Percentiles rank a stretch among this genome's conserved stretches.
These are phyloP conservation scores for Augiades crinisus DNA, from an alignment of 2,888 invertebrate species.

Conservation along the genomic window DNA sequence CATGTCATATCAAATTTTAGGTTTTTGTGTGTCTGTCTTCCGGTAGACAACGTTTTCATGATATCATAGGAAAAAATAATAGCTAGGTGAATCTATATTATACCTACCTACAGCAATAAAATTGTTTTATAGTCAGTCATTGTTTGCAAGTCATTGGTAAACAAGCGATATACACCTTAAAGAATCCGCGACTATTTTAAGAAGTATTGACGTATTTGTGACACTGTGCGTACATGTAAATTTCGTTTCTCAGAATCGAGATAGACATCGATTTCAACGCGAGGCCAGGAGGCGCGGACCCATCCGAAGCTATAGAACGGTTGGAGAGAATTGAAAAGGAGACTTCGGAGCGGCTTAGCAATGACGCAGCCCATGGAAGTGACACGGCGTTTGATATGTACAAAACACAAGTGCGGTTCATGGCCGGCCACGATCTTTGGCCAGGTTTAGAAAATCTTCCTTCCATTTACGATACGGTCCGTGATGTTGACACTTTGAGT, in stretches of 20 bases:
- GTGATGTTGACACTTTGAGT: slow-evolving; percentile 27
- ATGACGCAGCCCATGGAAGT: background rate
- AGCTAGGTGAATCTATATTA: too few species aligned
- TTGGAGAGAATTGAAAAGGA: slow-evolving; percentile 69
- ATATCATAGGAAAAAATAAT: too few species aligned
- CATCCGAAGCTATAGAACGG: slow-evolving; percentile 59
- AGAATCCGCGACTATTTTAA: too few species aligned
- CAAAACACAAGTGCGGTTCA: slow-evolving; percentile 11
- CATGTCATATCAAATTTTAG: too few species aligned
- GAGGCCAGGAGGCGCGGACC: slow-evolving; percentile 50
- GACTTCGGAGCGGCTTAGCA: slow-evolving; percentile 49
- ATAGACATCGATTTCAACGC: slow-evolving; percentile 62
- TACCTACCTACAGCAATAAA: too few species aligned
- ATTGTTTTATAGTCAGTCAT: too few species aligned
- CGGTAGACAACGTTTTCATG: too few species aligned
- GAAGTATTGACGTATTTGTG: background rate
- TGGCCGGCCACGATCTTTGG: slow-evolving; percentile 34
- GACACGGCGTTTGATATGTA: background rate
- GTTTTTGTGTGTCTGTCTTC: too few species aligned
- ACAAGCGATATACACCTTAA: too few species aligned
- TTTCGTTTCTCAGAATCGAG: slow-evolving; percentile 58
- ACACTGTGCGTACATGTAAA: too few species aligned
- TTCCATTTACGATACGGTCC: slow-evolving; percentile 22
- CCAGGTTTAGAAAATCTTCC: slow-evolving; percentile 34
- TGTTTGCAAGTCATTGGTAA: too few species aligned